Percentiles rank a stretch among this genome's conserved stretches.
Evolutionary conservation across 2,113 vertebrate species (phyloP).

Genomic region (Gopherus evgoodei): DNA sequence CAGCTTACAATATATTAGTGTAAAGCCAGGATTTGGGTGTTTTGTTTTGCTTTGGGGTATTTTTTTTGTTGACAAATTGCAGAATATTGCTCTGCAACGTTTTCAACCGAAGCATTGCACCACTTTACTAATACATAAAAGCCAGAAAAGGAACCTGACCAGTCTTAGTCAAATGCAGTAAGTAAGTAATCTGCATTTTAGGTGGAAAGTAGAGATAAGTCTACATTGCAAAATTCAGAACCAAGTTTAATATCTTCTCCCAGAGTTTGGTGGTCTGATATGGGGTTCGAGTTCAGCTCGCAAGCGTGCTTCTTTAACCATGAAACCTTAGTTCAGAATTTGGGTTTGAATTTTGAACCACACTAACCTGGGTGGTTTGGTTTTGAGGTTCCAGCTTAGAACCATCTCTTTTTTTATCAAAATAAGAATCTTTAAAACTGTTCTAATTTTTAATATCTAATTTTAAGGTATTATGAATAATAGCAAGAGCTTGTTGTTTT

Average conservation of each 20-base stretch:
- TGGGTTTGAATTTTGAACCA: background rate
- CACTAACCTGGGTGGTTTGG: background rate
- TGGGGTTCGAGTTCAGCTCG: background rate
- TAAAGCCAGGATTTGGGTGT: background rate
- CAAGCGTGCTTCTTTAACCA: background rate
- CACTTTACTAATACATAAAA: background rate
- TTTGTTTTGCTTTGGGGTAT: background rate
- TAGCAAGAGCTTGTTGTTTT: background rate
- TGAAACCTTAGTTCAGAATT: background rate
- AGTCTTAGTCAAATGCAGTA: background rate
- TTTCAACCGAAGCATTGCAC: background rate
- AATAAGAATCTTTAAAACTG: background rate
- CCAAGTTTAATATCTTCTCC: background rate
- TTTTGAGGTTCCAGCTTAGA: background rate
- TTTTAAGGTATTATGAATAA: background rate
- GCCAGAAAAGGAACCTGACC: background rate
- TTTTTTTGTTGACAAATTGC: background rate
- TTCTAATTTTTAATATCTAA: background rate
- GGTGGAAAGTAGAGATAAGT: background rate
- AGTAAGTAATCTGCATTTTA: background rate
- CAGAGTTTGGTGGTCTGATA: background rate
- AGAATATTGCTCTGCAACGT: background rate
- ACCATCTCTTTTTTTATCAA: background rate
- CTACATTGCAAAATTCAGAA: background rate
- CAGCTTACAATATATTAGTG: background rate